A percentile compares a stretch with the other conserved stretches of the same genome.
phyloP scores from a whole-genome alignment of 1,140 invertebrate genomes.

The Lepidotrigona ventralis region DNA sequence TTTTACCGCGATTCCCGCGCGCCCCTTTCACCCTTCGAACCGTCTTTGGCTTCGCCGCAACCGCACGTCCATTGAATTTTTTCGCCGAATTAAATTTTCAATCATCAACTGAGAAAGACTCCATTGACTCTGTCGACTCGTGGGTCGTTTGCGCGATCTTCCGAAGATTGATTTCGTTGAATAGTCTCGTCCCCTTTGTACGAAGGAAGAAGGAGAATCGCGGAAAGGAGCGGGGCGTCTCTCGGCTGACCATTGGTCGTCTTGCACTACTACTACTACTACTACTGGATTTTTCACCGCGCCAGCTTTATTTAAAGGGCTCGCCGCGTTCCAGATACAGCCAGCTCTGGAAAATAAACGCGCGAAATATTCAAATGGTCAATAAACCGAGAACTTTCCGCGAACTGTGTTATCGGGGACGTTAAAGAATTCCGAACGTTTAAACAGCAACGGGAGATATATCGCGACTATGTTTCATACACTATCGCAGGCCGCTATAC shows the following conservation, averaged over 20 bases:
- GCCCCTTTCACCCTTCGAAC: neutral
- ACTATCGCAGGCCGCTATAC: neutral
- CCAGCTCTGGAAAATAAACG: neutral
- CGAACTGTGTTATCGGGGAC: neutral
- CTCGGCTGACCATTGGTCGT: slow-evolving; percentile 18
- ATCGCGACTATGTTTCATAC: neutral
- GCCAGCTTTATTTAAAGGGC: slow-evolving; percentile 5
- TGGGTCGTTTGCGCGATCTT: neutral
- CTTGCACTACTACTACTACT: too few relatives aligned
- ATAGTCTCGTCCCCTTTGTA: too few relatives aligned
- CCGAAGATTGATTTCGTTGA: neutral
- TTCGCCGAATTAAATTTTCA: neutral
- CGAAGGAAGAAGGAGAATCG: neutral
- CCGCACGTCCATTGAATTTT: slow-evolving; percentile 11
- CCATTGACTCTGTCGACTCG: neutral
- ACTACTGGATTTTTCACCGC: neutral
- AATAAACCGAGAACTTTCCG: slow-evolving; percentile 1
- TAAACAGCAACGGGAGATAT: slow-evolving; percentile 1
- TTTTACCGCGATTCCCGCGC: neutral
- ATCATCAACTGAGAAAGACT: neutral
- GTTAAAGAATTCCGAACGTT: slow-evolving; percentile 10
- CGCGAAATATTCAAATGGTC: slow-evolving; percentile 3
- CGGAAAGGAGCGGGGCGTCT: neutral
- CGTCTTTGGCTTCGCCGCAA: neutral
- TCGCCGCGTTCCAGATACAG: neutral